Evolutionary conservation across 2,888 invertebrate genomes (phyloP), one percentile per base, ranked within the genome.

Genomic region (Diarsia brunnea): DNA sequence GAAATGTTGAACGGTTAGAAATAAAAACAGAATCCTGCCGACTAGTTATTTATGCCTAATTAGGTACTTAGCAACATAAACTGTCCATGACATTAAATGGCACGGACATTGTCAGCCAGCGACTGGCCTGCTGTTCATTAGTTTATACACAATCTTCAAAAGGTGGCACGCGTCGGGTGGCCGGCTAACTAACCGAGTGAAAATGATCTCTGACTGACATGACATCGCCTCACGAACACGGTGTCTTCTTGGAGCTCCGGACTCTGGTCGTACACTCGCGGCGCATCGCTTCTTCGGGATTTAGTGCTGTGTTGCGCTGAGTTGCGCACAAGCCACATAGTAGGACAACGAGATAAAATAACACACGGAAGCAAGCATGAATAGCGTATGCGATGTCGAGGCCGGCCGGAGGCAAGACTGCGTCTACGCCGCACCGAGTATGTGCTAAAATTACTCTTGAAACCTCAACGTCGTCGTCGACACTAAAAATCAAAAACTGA

Each of bases 381-480:
- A 12, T 61, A 61, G n/a, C 19, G 31, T 47, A 45, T 19, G 19
- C 19, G 19, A 16, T 21, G 69, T 19, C 27, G 7, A 53, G 12
- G n/a, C n/a, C n/a, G 12, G n/a, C n/a, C n/a, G 31, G 45, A 66
- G 27, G 24, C 21, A 51, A 38, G 27, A 24, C 27, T 45, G 55
- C 24, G 19, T 45, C 45, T 45, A 45, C 16, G 43, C 19, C 31
- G 31, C 16, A 14, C 27, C 5, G 31, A 55, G 55, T 16, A 69
- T 31, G n/a, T 72, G 55, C 51, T 66, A 66, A 38, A 71, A 45
- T 72, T 19, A 69, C 55, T 69, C 31, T 19, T 64, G 3, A 64
- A 49, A 64, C 31, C n/a, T 65, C 47, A 64, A 64, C 49, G 10
- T 19, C 16, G 10, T 19, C 16, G 10, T 64, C 19, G 19, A 63